phyloP scores from a whole-genome alignment of 2,888 invertebrate species.

The Margaritifera margaritifera region DNA sequence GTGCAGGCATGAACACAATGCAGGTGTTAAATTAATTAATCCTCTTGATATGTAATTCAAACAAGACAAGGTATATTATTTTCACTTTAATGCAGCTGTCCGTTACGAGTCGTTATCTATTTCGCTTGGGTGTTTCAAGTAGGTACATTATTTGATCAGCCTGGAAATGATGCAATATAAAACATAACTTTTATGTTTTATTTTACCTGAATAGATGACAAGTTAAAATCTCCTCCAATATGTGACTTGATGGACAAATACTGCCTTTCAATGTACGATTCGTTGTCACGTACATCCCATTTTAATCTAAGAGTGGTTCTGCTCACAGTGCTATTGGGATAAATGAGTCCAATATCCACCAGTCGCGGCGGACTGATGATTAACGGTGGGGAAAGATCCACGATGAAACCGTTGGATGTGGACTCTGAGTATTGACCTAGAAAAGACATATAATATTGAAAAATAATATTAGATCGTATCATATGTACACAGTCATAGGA shows the following conservation, averaged over 20 bases:
- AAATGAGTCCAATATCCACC: conserved; percentile 19
- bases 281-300: conserved; percentile 27
- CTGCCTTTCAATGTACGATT: conserved; percentile 33
- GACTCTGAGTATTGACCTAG: conserved; percentile 31
- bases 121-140: too few species aligned
- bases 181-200: too few species aligned
- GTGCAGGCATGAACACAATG: too few species aligned
- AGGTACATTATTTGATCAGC: too few species aligned
- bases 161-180: too few species aligned
- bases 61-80: too few species aligned
- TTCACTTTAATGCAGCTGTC: too few species aligned
- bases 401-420: conserved; percentile 40
- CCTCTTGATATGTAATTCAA: too few species aligned
- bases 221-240: conserved; percentile 37
- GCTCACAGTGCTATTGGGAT: conserved; percentile 16
- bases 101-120: too few species aligned
- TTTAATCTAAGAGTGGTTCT: conserved; percentile 22
- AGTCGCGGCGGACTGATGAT: conserved; percentile 7
- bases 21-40: too few species aligned
- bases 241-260: conserved; percentile 34
- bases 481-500: too few species aligned
- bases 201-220: conserved; percentile 29
- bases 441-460: background rate
- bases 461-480: background rate
- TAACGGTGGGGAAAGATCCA: conserved; percentile 32